These are phyloP conservation scores for Gymnarchus niloticus DNA, from an alignment of 2,113 vertebrate genomes.

Conservation along the genomic window DNA sequence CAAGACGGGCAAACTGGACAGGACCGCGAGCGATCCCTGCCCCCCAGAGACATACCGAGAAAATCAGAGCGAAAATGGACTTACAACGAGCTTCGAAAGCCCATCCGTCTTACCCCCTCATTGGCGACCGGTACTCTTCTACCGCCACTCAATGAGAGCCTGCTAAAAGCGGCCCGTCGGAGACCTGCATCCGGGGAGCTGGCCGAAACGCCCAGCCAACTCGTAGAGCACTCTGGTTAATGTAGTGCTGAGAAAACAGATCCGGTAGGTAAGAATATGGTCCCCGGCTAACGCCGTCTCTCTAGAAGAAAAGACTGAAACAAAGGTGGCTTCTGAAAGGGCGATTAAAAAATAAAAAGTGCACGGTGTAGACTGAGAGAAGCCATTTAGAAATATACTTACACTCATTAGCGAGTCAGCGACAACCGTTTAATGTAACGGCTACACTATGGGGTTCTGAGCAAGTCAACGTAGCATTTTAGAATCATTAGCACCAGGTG, in stretches of 20 bases:
- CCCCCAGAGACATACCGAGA: neutral
- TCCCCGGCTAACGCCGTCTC: neutral
- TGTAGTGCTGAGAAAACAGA: conserved; percentile 43
- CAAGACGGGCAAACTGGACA: neutral
- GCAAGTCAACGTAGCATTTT: neutral
- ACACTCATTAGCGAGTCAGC: neutral
- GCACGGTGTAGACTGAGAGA: neutral
- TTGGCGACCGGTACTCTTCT: conserved; percentile 21
- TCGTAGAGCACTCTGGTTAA: conserved; percentile 33
- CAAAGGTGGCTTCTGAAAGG: neutral
- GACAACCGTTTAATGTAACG: neutral
- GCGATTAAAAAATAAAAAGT: neutral
- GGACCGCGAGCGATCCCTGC: neutral
- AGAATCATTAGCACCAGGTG: neutral
- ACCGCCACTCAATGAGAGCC: conserved; percentile 18
- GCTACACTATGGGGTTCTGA: neutral
- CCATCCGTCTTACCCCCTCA: conserved; percentile 23
- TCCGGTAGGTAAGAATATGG: neutral
- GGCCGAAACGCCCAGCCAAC: conserved; percentile 31
- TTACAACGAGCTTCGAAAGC: conserved; percentile 1
- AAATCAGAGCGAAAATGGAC: neutral
- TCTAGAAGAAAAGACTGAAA: too few species aligned
- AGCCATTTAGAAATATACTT: neutral
- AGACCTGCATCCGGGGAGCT: conserved; percentile 64
- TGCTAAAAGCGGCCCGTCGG: conserved; percentile 45